A percentile compares a stretch with the other conserved stretches of the same genome.
phyloP scores from a whole-genome alignment of 2,797 vertebrate species.

The Sebastes iracundus region DNA sequence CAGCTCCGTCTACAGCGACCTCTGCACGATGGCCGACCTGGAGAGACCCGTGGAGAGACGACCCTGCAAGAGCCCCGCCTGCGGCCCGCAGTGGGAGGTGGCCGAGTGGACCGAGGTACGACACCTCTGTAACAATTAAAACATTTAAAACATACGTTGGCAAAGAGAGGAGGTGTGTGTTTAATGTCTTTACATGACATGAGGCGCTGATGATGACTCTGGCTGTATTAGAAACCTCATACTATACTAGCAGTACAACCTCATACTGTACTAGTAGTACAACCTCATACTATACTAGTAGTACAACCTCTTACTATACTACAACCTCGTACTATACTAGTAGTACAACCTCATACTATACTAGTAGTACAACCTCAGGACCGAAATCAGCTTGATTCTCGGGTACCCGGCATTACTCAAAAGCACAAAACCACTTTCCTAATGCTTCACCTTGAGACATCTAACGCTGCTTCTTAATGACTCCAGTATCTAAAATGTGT shows the following conservation, averaged over 20 bases:
- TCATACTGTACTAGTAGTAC: too few species aligned
- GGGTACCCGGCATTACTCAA: too few species aligned
- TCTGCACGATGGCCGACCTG: constrained; percentile 91
- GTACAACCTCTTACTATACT: too few species aligned
- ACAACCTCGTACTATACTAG: too few species aligned
- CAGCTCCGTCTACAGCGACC: constrained; percentile 97
- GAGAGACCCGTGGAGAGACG: constrained; percentile 91
- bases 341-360: too few species aligned
- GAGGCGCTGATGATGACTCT: background rate
- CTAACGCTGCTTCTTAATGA: background rate
- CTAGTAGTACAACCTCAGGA: too few species aligned
- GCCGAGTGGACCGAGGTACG: constrained; percentile 95
- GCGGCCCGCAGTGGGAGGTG: constrained; percentile 98
- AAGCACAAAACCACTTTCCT: too few species aligned
- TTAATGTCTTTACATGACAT: background rate
- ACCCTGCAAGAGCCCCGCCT: constrained; percentile 92
- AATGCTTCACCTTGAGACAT: background rate
- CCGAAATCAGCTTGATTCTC: too few species aligned
- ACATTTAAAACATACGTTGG: background rate
- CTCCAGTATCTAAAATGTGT: background rate
- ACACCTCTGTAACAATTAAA: background rate
- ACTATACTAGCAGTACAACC: too few species aligned
- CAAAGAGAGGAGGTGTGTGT: background rate
- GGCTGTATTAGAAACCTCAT: too few species aligned
- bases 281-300: too few species aligned